Base-by-base conservation (phyloP, 2,113 vertebrate species). In the Cercocebus atys region DNA sequence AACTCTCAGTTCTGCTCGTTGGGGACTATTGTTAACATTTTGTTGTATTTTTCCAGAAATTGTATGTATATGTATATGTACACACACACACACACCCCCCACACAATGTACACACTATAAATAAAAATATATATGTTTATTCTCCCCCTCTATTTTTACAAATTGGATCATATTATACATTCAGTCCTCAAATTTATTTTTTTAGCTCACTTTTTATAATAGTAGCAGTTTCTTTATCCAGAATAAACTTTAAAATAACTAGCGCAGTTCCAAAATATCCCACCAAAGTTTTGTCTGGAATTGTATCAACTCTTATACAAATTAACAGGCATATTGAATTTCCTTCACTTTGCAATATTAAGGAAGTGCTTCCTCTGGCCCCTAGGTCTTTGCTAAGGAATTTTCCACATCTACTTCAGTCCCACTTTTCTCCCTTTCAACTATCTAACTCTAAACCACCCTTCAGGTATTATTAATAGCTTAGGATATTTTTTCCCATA, bases 181-280 rank as follows among this genome's bases (percentile, higher is more conserved):
- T 93, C n/a, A 66, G 32, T 89, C 59, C 38, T 89, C 43, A 78
- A 68, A 57, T 12, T 52, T 64, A 70, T 82, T 75, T 88, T 45
- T 45, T 18, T 38, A 30, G 8, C 88, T 95, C 35, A 50, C 18
- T 68, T 88, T 47, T 76, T 23, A 93, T 57, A 59, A 88, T 8
- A 45, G 16, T 40, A 38, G 25, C 23, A 55, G 27, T 47, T 35
- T 43, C 27, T 50, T 87, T 91, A 50, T 70, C 50, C 61, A 85
- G 38, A 91, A 90, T 59, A 32, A 50, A 90, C 38, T 59, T 57
- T 91, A 59, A 79, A 91, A 91, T 47, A 85, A 91, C 80, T 84
- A 79, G 6, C 79, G 40, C 84, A 22, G 13, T 86, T 76, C 72
- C 50, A 70, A 78, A 91, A 85, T 84, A 85, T 59, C 22, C 18